Percentiles rank a stretch among this genome's conserved stretches.
These are phyloP conservation scores for Holothuria scabra DNA, from an alignment of 53 echinoderm and acorn worm genomes.

Conservation along the genomic window DNA sequence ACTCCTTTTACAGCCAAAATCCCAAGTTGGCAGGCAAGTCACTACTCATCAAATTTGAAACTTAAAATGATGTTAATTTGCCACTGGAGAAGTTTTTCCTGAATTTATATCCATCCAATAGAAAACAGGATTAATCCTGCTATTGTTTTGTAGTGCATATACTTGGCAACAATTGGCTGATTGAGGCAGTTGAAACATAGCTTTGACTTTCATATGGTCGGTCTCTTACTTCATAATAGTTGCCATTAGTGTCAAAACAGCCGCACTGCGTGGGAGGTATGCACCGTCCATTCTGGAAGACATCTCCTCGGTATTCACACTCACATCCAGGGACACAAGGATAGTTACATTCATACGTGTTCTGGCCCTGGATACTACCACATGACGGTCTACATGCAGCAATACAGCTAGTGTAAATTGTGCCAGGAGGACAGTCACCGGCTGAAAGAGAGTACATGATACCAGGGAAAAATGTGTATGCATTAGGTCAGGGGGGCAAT, in stretches of 20 bases:
- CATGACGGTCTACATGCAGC: not conserved
- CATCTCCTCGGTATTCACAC: not conserved
- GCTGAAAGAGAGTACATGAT: not conserved
- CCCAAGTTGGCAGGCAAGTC: too few relatives aligned
- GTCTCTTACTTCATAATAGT: conserved; percentile 27
- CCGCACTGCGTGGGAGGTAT: conserved; percentile 12
- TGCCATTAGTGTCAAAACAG: conserved; percentile 20
- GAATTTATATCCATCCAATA: too few relatives aligned
- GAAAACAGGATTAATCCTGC: too few relatives aligned
- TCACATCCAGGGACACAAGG: conserved; percentile 26
- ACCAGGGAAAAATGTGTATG: not conserved
- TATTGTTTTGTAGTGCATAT: too few relatives aligned
- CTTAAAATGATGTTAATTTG: too few relatives aligned
- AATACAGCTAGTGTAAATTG: conserved; percentile 17
- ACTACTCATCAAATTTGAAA: too few relatives aligned
- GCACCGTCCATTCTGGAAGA: conserved; percentile 28
- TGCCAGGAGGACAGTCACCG: not conserved
- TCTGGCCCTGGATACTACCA: not conserved
- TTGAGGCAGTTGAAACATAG: too few relatives aligned
- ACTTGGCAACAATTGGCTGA: not conserved
- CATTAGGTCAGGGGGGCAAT: too few relatives aligned
- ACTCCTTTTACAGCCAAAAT: too few relatives aligned
- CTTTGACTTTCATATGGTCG: too few relatives aligned
- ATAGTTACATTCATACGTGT: conserved; percentile 11
- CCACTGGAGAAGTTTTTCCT: too few relatives aligned